Base-by-base conservation (phyloP, 1,140 invertebrate species). In the Dryas iulia region DNA sequence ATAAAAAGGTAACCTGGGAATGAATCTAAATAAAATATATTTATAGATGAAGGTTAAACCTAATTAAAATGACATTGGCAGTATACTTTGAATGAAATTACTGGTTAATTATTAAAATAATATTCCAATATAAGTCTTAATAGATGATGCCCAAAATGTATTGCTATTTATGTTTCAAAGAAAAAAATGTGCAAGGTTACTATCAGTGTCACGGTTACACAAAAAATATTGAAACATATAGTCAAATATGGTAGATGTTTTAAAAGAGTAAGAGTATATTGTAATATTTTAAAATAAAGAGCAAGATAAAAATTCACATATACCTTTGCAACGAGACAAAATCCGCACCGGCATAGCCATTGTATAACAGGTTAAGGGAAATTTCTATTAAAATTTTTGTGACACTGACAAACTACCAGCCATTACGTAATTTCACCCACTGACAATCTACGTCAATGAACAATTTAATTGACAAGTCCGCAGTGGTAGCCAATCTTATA, bases 251-350 rank as follows among this genome's bases (percentile, higher is more conserved):
- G 39, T 31, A 39, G 33, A 39, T 39, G 7, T n/a, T 39, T 7
- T 39, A 39, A 39, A 39, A 14, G n/a, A 47, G 18, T 47, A 18
- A 8, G 6, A 47, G 14, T 18, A 21, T 47, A 21, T 47, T 21
- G 0, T 18, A 18, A 47, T 14, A 21, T 21, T 21, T 47, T 47
- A 21, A 21, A 47, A 47, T n/a, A 47, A 47, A 8, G 8, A 47
- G 18, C 7, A 54, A 35, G 2, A 11, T 33, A 35, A 61, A 25
- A 12, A 62, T 23, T 35, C 14, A 56, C 12, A 26, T 64, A 81
- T 84, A 91, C 89, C 87, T 89, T 83, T 91, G 67, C 84, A 82
- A 64, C 82, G 78, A 78, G 82, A 84, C 71, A 91, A 81, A 82
- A 88, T 83, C 73, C 87, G 78, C 59, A 81, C 79, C 66, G 89